Evolutionary conservation across 2,888 invertebrate species (phyloP).

Genomic region (Megalurothrips usitatus): DNA sequence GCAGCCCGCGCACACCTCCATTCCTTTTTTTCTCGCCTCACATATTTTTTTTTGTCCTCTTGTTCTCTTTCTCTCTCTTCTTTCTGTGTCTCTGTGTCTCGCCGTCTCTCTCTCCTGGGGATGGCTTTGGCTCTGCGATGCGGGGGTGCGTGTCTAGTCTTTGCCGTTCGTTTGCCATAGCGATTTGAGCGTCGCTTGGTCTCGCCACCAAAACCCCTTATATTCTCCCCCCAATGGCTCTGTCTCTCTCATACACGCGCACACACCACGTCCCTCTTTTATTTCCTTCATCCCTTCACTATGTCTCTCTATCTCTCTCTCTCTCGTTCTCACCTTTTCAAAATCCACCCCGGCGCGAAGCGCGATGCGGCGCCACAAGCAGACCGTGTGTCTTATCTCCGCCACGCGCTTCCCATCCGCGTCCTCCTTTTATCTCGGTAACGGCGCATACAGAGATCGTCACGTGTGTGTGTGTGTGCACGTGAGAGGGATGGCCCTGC

Average conservation of each 20-base stretch:
- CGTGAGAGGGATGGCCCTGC: no score
- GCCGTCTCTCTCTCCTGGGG: neutral
- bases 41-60: neutral
- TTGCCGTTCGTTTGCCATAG: conserved; percentile 6
- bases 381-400: no score
- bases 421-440: no score
- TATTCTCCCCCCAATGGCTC: neutral
- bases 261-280: neutral
- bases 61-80: neutral
- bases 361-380: no score
- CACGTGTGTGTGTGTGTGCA: no score
- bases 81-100: neutral
- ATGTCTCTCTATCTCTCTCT: neutral
- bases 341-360: no score
- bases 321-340: neutral
- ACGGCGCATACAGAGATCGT: no score
- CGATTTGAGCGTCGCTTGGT: conserved; percentile 17
- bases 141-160: neutral
- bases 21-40: neutral
- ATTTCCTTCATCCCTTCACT: neutral
- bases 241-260: neutral
- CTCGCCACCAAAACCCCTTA: neutral
- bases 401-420: no score
- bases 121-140: neutral
- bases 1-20: neutral